Evolutionary conservation across 2,113 vertebrate species (phyloP).

Genomic region (Lonchura striata): DNA sequence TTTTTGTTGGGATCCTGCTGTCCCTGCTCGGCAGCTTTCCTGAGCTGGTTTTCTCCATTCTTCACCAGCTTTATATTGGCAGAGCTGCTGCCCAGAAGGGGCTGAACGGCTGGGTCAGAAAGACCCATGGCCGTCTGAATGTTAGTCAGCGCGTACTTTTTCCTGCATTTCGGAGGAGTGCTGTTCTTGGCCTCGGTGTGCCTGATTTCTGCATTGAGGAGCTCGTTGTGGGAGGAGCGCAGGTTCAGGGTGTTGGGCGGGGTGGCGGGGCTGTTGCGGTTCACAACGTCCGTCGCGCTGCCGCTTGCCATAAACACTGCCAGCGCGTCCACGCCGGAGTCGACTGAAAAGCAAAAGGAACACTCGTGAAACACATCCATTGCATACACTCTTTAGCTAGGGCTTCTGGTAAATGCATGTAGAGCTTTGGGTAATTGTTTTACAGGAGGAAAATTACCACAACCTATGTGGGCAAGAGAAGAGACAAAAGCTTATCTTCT

Average conservation of each 20-base stretch:
- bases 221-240: slow-evolving; percentile 92
- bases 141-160: slow-evolving; percentile 88
- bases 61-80: slow-evolving; percentile 95
- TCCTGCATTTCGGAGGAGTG: slow-evolving; percentile 90
- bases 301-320: slow-evolving; percentile 88
- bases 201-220: slow-evolving; percentile 87
- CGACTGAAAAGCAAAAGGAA: slow-evolving; percentile 68
- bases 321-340: slow-evolving; percentile 77
- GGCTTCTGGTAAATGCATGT: neutral
- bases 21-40: slow-evolving; percentile 86
- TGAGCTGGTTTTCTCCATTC: slow-evolving; percentile 96
- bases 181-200: slow-evolving; percentile 83
- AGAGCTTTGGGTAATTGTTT: neutral
- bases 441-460: neutral
- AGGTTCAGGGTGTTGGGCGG: slow-evolving; percentile 92
- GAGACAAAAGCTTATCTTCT: neutral
- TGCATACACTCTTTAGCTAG: fast-evolving
- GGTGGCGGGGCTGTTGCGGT: slow-evolving; percentile 75
- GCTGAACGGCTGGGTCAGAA: slow-evolving; percentile 79
- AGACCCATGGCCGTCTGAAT: slow-evolving; percentile 91
- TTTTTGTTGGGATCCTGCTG: slow-evolving; percentile 87
- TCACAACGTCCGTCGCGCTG: slow-evolving; percentile 81
- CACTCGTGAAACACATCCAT: neutral
- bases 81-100: slow-evolving; percentile 79
- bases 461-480: neutral